Conservation (phyloP, 2,113 vertebrate species). For the Saguinus imperator region DNA sequence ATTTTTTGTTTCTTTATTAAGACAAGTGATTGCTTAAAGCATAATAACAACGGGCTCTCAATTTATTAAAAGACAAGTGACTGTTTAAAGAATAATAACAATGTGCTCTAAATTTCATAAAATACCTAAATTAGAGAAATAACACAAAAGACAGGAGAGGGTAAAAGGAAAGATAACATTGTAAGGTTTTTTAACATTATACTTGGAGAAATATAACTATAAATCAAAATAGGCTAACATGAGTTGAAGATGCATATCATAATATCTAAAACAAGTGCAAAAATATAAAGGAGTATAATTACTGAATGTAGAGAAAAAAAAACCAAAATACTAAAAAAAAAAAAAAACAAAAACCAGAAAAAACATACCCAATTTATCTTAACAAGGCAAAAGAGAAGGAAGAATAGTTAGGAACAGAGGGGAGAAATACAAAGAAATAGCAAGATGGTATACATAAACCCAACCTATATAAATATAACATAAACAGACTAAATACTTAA, state of each 20-base stretch:
- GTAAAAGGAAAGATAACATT: not conserved
- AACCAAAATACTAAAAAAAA: not conserved
- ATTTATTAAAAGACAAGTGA: not conserved
- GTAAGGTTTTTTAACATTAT: not conserved
- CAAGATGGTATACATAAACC: not conserved
- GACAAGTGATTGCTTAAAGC: not conserved
- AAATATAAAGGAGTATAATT: not conserved
- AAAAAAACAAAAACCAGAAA: not conserved
- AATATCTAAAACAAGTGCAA: not conserved
- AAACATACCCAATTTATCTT: not conserved
- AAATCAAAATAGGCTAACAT: not conserved
- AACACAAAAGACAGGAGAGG: not conserved
- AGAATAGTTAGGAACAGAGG: not conserved
- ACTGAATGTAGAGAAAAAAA: not conserved
- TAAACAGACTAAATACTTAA: not conserved
- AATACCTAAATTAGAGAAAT: not conserved
- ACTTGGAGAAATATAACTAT: not conserved
- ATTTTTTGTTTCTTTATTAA: not conserved
- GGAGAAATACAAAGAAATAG: not conserved
- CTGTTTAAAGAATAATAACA: not conserved
- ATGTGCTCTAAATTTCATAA: not conserved
- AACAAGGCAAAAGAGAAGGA: not conserved
- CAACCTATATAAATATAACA: not conserved
- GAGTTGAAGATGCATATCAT: not conserved
- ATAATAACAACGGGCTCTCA: not conserved